phyloP scores from a whole-genome alignment of 2,113 vertebrate genomes.

The Tachysurus vachellii region DNA sequence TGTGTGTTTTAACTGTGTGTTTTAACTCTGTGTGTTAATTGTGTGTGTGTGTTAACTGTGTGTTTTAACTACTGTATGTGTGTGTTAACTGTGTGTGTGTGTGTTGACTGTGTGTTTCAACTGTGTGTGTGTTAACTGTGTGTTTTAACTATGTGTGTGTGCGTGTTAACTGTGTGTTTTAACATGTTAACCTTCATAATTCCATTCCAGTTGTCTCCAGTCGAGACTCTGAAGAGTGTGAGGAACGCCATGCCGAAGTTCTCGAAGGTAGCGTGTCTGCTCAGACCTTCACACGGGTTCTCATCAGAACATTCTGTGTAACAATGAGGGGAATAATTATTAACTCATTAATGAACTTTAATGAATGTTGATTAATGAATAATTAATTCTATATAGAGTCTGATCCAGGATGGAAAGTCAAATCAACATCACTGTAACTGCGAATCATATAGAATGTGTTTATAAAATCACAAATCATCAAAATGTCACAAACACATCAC shows the following conservation, averaged over 20 bases:
- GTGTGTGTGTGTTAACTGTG: not conserved
- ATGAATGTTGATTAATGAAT: no score
- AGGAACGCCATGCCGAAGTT: slow-evolving; percentile 99
- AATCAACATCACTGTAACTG: no score
- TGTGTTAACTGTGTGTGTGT: no score
- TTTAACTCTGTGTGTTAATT: not conserved
- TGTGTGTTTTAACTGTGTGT: not conserved
- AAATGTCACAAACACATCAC: no score
- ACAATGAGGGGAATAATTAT: not conserved
- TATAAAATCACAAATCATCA: no score
- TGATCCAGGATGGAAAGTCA: not conserved
- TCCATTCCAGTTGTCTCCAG: slow-evolving; percentile 98
- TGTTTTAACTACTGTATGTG: no score
- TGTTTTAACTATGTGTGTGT: no score
- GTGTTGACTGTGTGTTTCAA: no score
- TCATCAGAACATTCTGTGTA: slow-evolving; percentile 88
- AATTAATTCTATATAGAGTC: not conserved
- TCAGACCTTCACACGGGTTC: slow-evolving; percentile 93
- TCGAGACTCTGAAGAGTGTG: slow-evolving; percentile 95
- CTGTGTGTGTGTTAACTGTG: no score
- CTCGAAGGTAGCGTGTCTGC: slow-evolving; percentile 93
- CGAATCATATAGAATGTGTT: no score
- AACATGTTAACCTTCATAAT: slow-evolving; percentile 90
- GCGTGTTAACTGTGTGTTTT: not conserved
- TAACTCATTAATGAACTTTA: not conserved